Evolutionary conservation across 2,888 invertebrate genomes (phyloP), one percentile per base, ranked within the genome.

Genomic region (Pycnomerus fuliginosus): DNA sequence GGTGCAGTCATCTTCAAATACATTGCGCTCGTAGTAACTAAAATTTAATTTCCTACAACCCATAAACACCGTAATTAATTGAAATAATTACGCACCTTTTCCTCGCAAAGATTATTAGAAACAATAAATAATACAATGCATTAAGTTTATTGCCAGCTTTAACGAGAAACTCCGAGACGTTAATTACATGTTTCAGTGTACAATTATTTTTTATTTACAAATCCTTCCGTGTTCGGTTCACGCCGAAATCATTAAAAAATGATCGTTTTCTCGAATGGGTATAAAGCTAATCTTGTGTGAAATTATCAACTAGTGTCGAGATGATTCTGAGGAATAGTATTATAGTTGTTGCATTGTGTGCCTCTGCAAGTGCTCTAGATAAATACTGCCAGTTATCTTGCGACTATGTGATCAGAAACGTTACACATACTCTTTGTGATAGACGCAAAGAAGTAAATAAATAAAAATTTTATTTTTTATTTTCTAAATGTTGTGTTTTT

Each of bases 351-450:
- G 2, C 20, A 15, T 17, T 45, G n/a, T 23, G 40, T n/a, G 34
- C 29, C n/a, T 25, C 37, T 8, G 43, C 16, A 24, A 15, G 5
- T 10, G 16, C 42, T 20, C 13, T 48, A n/a, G 47, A 61, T 37
- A 46, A 45, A 31, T 63, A 62, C 43, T 63, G 63, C 34, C 48
- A 56, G 23, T 45, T 61, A 13, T 46, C 47, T n/a, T 62, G 61
- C 43, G 56, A 61, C 34, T 53, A 49, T 15, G 48, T 25, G n/a
- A 32, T 41, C n/a, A 48, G 52, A 20, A 56, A 41, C 40, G 43
- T 55, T n/a, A 16, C 53, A 3, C 62, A 63, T 43, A 62, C 62
- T 2, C 59, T 62, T 5, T 63, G 63, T 32, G 50, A 52, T 11
- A 40, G 63, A 40, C 31, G 47, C 12, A 14, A 39, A 10, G 43